Evolutionary conservation across 2,797 vertebrate genomes (phyloP), one percentile per base, ranked within the genome.

Genomic region (Aldrovandia affinis): DNA sequence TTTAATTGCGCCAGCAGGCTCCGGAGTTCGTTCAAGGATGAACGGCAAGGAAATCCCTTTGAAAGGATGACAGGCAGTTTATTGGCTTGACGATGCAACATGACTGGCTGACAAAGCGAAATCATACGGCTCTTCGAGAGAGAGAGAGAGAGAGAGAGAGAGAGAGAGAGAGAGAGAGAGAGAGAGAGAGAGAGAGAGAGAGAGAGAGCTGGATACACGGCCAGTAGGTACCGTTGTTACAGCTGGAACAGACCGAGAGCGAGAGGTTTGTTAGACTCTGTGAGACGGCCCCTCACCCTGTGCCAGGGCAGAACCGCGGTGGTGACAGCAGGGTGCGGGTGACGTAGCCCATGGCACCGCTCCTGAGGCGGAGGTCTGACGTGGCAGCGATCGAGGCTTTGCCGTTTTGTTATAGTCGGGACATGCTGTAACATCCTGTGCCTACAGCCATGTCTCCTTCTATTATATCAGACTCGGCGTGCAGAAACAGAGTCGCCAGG

Each of bases 371-470:
- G 85, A 85, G 85, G 65, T 83, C 86, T 83, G 84, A 80, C 77
- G 86, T 78, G 44, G 79, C 82, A 82, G 3, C 65, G 52, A 81
- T 4, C 42, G 52, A 77, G 63, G 57, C 65, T 85, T 84, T 78
- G 83, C 75, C 4, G 65, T 86, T 75, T 89, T 83, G 77, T 83
- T 77, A 86, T 65, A 36, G 28, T 85, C 81, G 63, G 83, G 82
- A 87, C 57, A 80, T 82, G 54, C 36, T 80, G 86, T 81, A 87
- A 87, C 89, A 88, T 87, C 86, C 85, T 88, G 84, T 82, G 50
- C 59, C 80, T 84, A 81, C 52, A 65, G 39, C n/a, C 44, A 81
- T 33, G 78, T 36, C 2, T 54, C 83, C 44, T 50, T 80, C 22
- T 84, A 14, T 50, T 75, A 73, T 73, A 39, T 25, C 39, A 77